Percentiles rank a stretch among this genome's conserved stretches.
Evolutionary conservation across 2,113 vertebrate species (phyloP).

Genomic region (Jaculus jaculus): DNA sequence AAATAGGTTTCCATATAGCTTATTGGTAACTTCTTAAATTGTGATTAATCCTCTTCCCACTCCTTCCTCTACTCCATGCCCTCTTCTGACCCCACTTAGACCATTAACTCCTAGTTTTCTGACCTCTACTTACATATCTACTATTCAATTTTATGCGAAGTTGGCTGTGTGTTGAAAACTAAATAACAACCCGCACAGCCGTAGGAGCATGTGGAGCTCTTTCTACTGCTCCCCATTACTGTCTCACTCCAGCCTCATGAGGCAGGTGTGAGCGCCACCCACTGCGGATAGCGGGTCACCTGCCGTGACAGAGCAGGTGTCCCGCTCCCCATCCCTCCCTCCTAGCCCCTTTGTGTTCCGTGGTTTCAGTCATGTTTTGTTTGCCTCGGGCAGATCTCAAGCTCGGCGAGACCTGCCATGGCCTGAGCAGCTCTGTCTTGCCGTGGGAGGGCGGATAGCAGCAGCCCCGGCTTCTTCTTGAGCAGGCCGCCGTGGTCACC

Average conservation of each 20-base stretch:
- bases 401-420: too few species aligned
- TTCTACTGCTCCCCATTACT: not conserved
- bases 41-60: too few species aligned
- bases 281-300: accelerated
- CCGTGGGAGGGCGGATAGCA: accelerated
- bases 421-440: not conserved
- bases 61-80: too few species aligned
- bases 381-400: not conserved
- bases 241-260: not conserved
- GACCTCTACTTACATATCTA: too few species aligned
- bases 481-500: not conserved
- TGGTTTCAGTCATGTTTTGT: not conserved
- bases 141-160: not conserved
- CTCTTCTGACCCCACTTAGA: too few species aligned
- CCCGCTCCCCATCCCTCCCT: too few species aligned
- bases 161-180: not conserved
- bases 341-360: too few species aligned
- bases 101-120: too few species aligned
- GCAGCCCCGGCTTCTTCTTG: not conserved
- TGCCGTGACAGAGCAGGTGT: not conserved
- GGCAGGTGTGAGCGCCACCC: not conserved
- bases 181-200: not conserved
- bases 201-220: not conserved
- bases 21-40: too few species aligned
- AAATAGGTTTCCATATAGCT: too few species aligned